phyloP scores from a whole-genome alignment of 2,113 vertebrate species.

The Lota lota region DNA sequence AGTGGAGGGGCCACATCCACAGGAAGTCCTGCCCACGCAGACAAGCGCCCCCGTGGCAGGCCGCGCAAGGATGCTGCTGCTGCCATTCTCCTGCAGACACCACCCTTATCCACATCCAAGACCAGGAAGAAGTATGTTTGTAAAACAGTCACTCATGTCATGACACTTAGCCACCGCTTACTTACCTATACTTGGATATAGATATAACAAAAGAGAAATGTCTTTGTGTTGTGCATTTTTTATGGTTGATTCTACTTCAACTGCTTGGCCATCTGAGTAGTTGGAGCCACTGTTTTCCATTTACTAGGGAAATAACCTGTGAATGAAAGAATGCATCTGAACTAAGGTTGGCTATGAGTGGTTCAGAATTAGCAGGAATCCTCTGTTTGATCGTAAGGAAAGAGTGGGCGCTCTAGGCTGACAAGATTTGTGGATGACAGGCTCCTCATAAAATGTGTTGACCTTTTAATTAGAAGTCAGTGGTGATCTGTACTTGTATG shows the following conservation, averaged over 20 bases:
- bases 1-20: constrained; percentile 83
- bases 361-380: too few relatives aligned
- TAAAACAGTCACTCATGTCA: not conserved
- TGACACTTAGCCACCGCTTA: not conserved
- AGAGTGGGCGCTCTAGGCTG: too few relatives aligned
- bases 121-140: constrained; percentile 92
- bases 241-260: not conserved
- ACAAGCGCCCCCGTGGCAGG: constrained; percentile 95
- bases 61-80: constrained; percentile 91
- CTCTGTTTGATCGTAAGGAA: too few relatives aligned
- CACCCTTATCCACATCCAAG: constrained; percentile 78
- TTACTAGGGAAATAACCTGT: not conserved
- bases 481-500: too few relatives aligned
- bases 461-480: too few relatives aligned
- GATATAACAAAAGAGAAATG: too few relatives aligned
- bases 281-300: not conserved
- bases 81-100: constrained; percentile 58
- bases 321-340: not conserved
- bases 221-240: not conserved
- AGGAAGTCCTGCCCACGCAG: constrained; percentile 87
- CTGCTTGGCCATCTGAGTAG: not conserved
- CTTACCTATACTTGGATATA: not conserved
- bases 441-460: too few relatives aligned
- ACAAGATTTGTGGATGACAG: too few relatives aligned
- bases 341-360: too few relatives aligned